Evolutionary conservation across 2,797 vertebrate species (phyloP).

Genomic region (Atherinosoma microstoma): DNA sequence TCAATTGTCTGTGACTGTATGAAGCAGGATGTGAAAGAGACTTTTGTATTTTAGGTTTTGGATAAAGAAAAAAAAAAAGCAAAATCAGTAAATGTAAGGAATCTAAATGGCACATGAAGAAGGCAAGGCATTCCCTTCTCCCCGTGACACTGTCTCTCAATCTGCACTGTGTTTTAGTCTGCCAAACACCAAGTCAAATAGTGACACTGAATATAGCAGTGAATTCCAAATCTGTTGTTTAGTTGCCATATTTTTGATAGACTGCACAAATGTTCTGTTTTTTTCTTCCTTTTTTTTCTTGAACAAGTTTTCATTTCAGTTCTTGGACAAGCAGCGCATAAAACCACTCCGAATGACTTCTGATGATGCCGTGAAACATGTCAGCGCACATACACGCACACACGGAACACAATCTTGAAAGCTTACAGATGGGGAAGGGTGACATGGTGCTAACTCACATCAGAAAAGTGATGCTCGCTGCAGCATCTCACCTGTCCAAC

Average conservation of each 20-base stretch:
- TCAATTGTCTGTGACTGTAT: constrained; percentile 26
- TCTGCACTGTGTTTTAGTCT: constrained; percentile 75
- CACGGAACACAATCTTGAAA: constrained; percentile 46
- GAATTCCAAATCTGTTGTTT: constrained; percentile 76
- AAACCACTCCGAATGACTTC: constrained; percentile 51
- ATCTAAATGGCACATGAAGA: constrained; percentile 64
- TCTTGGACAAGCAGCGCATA: constrained; percentile 42
- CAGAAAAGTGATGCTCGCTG: constrained; percentile 80
- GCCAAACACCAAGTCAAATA: constrained; percentile 80
- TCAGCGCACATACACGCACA: constrained; percentile 7
- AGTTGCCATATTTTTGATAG: constrained; percentile 72
- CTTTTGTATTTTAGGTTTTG: constrained; percentile 39
- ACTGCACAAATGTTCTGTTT: constrained; percentile 75
- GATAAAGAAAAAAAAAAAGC: constrained; percentile 18
- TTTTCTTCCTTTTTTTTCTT: constrained; percentile 9
- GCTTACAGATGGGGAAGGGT: constrained; percentile 85
- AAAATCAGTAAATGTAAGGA: constrained; percentile 21
- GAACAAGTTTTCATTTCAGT: constrained; percentile 45
- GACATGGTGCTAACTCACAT: constrained; percentile 83
- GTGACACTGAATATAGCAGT: constrained; percentile 78
- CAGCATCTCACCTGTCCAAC: constrained; percentile 87
- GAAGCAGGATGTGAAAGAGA: constrained; percentile 30
- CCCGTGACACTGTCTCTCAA: constrained; percentile 79
- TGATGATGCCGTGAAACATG: constrained; percentile 37
- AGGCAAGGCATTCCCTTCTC: constrained; percentile 71